Base-by-base conservation (phyloP, 2,888 invertebrate genomes). In the Drosophila phalerata region DNA sequence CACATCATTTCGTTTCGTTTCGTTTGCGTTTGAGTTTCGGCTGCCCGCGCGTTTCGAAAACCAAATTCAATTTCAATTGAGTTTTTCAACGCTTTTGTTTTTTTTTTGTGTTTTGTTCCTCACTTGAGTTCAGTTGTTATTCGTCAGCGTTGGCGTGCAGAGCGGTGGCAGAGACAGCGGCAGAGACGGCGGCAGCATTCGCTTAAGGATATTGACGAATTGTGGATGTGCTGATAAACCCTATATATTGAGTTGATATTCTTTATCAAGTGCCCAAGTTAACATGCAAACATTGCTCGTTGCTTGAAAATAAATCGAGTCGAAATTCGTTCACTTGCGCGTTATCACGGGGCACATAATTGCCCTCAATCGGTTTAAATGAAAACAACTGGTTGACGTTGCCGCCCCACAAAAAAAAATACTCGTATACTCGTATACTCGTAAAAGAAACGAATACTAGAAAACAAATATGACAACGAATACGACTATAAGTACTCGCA, bases 351-450 rank as follows among this genome's bases (percentile, higher is more conserved):
- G 61, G 52, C 70, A 53, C 78, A 85, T 90, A 91, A 90, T 89
- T 90, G 90, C 74, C 81, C 79, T 83, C 90, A 89, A 89, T 89
- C 89, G 89, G 86, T 78, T 81, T 86, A 85, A 90, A 87, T 85
- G 62, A 69, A 64, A 67, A 61, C 74, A 84, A 78, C 65, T 73
- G 58, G 63, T 58, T 53, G 68, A 57, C 64, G 65, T 69, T 73
- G 63, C 70, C 77, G 86, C 70, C 86, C 76, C 71, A 68, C 65
- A 62, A 62, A 73, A 53, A 32, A 47, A 5, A 28, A 8, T 28
- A 28, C 8, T 28, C 28, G 28, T 8, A 28, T 1, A 28, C 28
- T 28, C 28, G 28, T 1, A 28, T 28, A 28, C 28, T 28, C 28
- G 3, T 11, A 34, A 61, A 17, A 22, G 25, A 28, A 51, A 43